Evolutionary conservation across 2,113 vertebrate genomes (phyloP).

Genomic region (Syngnathus floridae): DNA sequence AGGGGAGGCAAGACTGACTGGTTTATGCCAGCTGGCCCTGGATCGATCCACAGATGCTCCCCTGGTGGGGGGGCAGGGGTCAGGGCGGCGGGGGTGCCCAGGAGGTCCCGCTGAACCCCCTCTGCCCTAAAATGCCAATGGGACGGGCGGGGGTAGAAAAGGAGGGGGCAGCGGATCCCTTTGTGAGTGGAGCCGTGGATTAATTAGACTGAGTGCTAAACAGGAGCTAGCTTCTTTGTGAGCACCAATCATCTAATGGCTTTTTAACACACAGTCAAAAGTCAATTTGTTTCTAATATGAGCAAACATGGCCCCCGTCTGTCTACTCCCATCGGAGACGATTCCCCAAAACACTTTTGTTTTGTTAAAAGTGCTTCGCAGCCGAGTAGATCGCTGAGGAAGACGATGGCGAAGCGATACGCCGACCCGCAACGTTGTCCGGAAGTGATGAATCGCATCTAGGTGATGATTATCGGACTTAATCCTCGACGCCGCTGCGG

Average conservation of each 20-base stretch:
- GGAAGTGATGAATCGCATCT: constrained; percentile 47
- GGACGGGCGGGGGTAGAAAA: constrained; percentile 35
- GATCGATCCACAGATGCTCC: constrained; percentile 74
- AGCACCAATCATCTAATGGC: constrained; percentile 41
- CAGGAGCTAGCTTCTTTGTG: constrained; percentile 46
- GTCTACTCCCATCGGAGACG: background rate
- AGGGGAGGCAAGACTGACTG: background rate
- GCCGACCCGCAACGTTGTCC: constrained; percentile 10
- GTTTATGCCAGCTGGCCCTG: constrained; percentile 63
- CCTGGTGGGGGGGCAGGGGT: constrained; percentile 68
- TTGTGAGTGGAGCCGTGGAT: constrained; percentile 57
- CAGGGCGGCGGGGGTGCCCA: constrained; percentile 62
- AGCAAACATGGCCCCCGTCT: constrained; percentile 12
- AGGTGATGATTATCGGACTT: constrained; percentile 53
- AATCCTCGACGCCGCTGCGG: constrained; percentile 30
- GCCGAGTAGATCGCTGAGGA: constrained; percentile 3
- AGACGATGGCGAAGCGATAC: constrained; percentile 13
- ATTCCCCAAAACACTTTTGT: background rate
- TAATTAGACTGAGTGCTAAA: constrained; percentile 64
- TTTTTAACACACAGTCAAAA: constrained; percentile 41
- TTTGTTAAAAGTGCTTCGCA: background rate
- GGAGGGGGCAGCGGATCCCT: constrained; percentile 38
- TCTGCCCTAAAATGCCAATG: constrained; percentile 65
- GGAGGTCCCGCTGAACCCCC: constrained; percentile 60
- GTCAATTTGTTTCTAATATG: constrained; percentile 32